Evolutionary conservation across 2,797 vertebrate genomes (phyloP).

Genomic region (Myotis planiceps): DNA sequence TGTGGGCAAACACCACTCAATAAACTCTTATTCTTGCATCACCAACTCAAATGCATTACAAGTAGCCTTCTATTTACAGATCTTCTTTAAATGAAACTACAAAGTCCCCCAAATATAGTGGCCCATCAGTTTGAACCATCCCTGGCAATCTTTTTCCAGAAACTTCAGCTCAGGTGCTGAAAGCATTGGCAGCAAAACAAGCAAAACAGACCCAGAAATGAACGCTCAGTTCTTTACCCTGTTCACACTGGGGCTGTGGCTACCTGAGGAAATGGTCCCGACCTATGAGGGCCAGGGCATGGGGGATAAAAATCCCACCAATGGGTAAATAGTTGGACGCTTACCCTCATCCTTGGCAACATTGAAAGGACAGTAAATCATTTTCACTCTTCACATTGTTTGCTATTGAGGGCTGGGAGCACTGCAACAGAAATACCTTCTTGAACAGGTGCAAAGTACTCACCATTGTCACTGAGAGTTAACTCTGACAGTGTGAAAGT

Average conservation of each 20-base stretch:
- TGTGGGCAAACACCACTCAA: not conserved
- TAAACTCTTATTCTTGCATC: not conserved
- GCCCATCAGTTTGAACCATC: not conserved
- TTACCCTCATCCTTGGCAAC: not conserved
- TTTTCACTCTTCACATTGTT: not conserved
- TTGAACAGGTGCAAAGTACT: not conserved
- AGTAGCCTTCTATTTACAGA: not conserved
- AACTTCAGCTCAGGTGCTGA: not conserved
- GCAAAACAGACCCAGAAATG: not conserved
- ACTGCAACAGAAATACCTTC: not conserved
- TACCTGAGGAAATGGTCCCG: not conserved
- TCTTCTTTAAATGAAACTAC: not conserved
- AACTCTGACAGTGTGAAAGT: not conserved
- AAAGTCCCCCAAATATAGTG: not conserved
- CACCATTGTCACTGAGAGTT: not conserved
- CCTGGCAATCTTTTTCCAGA: not conserved
- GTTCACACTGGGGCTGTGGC: not conserved
- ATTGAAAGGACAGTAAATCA: not conserved
- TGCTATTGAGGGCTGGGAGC: not conserved
- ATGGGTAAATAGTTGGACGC: not conserved
- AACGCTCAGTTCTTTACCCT: not conserved
- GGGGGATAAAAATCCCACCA: not conserved
- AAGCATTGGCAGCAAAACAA: not conserved
- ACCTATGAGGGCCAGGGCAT: not conserved
- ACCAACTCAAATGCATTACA: not conserved